phyloP scores from a whole-genome alignment of 2,888 invertebrate species.

The Amitus sp. region DNA sequence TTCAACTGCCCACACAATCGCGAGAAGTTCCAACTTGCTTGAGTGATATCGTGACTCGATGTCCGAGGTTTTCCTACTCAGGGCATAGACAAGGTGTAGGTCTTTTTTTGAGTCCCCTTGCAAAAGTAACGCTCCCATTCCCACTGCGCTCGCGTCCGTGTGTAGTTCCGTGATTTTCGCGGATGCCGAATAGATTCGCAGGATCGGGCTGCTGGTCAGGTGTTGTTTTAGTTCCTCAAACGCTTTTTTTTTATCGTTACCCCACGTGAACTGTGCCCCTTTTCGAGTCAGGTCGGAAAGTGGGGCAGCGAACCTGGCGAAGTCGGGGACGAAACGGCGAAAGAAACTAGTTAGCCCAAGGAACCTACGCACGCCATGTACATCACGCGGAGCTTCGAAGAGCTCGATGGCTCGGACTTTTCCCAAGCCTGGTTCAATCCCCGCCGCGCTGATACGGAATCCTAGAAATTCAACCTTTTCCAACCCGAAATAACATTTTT shows the following conservation, averaged over 20 bases:
- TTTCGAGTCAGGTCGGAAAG: background rate
- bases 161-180: slow-evolving; percentile 19
- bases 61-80: slow-evolving; percentile 26
- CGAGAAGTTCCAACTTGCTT: slow-evolving; percentile 8
- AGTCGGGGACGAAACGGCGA: slow-evolving; percentile 19
- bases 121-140: slow-evolving; percentile 11
- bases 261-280: slow-evolving; percentile 11
- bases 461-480: slow-evolving; percentile 28
- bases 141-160: slow-evolving; percentile 14
- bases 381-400: slow-evolving; percentile 15
- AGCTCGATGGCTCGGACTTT: slow-evolving; percentile 14
- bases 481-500: slow-evolving; percentile 17
- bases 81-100: slow-evolving; percentile 40
- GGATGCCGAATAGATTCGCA: slow-evolving; percentile 4
- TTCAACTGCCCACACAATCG: slow-evolving; percentile 23
- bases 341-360: slow-evolving; percentile 30
- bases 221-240: slow-evolving; percentile 11
- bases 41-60: slow-evolving; percentile 2
- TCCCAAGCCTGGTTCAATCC: slow-evolving; percentile 27
- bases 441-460: slow-evolving; percentile 19
- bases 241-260: background rate
- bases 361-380: slow-evolving; percentile 23
- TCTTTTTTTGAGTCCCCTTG: slow-evolving; percentile 33
- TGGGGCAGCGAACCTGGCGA: slow-evolving; percentile 13
- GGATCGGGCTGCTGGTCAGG: background rate